Evolutionary conservation across 2,113 vertebrate species (phyloP), one percentile per base, ranked within the genome.

Genomic region (Tringa solitaria): DNA sequence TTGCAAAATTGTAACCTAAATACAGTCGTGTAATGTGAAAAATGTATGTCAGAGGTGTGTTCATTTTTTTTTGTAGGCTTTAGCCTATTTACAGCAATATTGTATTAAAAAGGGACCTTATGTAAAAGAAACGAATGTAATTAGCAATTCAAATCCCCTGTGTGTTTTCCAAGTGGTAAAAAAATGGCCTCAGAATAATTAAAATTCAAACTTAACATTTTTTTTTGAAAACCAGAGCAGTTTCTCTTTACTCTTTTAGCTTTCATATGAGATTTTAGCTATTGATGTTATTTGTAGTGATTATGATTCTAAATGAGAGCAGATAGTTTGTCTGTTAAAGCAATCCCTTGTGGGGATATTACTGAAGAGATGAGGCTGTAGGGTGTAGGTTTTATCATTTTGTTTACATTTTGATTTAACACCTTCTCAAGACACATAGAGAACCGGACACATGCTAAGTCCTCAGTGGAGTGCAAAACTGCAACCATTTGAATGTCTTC

Each of bases 41-140:
- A 91, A 85, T 35, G 0, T 68, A 27, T 10, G n/a, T 57, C 54
- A 88, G 4, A 13, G 13, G 26, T 1, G 1, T 16, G 1, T 50
- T 60, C 0, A 1, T 1, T 3, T 35, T 39, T 39, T 70, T 65
- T 61, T 18, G 7, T 30, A 61, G 2, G 5, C 8, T 45, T 5
- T 56, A 46, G 12, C 4, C 1, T 48, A 68, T 54, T 43, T 63
- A 12, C 23, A 72, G 20, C 27, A 0, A 1, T 54, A 17, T 33
- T 33, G 9, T 60, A 72, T 79, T 87, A 28, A 53, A 73, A 85
- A 88, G 24, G 39, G 5, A 68, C n/a, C 11, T 60, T 61, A n/a
- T 8, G 7, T 72, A 56, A 93, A 93, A 67, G 4, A 8, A 67
- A 8, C 43, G 14, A 59, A 72, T 60, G 19, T 16, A 87, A 76